Percentiles rank a stretch among this genome's conserved stretches.
Conservation (phyloP, 2,888 invertebrate species). For the Oxystoma pomonae region DNA sequence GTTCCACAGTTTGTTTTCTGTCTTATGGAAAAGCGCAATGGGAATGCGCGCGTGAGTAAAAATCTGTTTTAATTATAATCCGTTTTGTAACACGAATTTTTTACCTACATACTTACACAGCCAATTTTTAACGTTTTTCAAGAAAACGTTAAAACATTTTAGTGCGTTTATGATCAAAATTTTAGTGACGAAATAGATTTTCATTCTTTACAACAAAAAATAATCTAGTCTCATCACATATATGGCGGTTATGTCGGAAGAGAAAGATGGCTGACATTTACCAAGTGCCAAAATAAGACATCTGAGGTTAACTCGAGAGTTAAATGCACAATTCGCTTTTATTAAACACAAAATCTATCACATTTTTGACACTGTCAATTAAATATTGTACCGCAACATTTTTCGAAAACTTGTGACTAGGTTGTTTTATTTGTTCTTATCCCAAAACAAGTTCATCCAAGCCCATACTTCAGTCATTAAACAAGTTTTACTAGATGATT, state of each 20-base stretch:
- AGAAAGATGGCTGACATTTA: too few relatives aligned
- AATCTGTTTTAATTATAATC: too few relatives aligned
- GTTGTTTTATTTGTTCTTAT: not conserved
- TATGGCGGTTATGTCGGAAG: too few relatives aligned
- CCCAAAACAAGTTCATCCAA: not conserved
- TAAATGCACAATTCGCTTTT: too few relatives aligned
- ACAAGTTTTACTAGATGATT: not conserved
- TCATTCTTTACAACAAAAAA: not conserved
- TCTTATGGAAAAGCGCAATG: conserved; percentile 37
- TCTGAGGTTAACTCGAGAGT: too few relatives aligned
- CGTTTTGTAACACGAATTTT: too few relatives aligned
- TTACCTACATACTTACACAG: not conserved
- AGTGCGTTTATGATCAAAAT: not conserved
- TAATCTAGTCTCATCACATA: too few relatives aligned
- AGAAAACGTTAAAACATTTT: not conserved
- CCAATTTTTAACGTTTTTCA: not conserved
- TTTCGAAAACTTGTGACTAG: not conserved
- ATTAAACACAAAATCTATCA: too few relatives aligned
- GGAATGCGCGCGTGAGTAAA: conserved; percentile 41
- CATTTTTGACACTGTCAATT: too few relatives aligned
- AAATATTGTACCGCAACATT: too few relatives aligned
- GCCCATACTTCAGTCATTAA: not conserved
- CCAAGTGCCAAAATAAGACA: too few relatives aligned
- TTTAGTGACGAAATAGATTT: not conserved
- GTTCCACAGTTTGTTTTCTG: conserved; percentile 37